phyloP scores from a whole-genome alignment of 2,888 invertebrate species.

The Eupithecia vulgata region DNA sequence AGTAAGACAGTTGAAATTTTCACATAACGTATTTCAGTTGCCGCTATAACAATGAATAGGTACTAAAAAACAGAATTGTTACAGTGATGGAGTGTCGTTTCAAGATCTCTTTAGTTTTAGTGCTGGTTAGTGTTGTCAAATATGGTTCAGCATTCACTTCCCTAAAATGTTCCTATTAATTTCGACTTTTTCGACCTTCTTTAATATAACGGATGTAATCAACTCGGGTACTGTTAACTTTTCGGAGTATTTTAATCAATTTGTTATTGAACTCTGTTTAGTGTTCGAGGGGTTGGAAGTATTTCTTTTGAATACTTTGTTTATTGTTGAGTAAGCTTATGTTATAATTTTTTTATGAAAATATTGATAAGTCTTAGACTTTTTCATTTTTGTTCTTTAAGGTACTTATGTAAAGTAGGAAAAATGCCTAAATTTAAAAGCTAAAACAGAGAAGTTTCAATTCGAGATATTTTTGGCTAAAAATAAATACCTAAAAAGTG shows the following conservation, averaged over 20 bases:
- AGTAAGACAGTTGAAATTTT: no score
- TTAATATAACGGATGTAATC: constrained; percentile 33
- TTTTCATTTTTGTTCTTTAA: no score
- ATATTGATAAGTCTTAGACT: background rate
- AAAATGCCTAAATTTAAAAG: no score
- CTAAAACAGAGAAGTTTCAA: no score
- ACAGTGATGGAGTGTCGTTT: no score
- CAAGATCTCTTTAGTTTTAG: background rate
- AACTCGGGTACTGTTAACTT: constrained; percentile 28
- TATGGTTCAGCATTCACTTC: constrained; percentile 17
- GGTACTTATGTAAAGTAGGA: no score
- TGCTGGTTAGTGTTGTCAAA: background rate
- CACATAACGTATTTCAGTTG: no score
- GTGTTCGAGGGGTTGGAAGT: constrained; percentile 20
- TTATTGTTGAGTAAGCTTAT: constrained; percentile 1
- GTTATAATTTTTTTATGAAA: background rate
- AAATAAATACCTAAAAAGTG: no score
- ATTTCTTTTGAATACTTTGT: constrained; percentile 8
- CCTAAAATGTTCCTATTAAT: constrained; percentile 35
- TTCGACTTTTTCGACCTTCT: constrained; percentile 34
- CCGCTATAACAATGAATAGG: no score
- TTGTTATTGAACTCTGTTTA: constrained; percentile 32
- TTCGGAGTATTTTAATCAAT: constrained; percentile 32
- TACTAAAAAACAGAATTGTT: no score
- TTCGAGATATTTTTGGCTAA: no score